Conservation (phyloP, 2,888 invertebrate genomes). For the Dicyrtomina minuta region DNA sequence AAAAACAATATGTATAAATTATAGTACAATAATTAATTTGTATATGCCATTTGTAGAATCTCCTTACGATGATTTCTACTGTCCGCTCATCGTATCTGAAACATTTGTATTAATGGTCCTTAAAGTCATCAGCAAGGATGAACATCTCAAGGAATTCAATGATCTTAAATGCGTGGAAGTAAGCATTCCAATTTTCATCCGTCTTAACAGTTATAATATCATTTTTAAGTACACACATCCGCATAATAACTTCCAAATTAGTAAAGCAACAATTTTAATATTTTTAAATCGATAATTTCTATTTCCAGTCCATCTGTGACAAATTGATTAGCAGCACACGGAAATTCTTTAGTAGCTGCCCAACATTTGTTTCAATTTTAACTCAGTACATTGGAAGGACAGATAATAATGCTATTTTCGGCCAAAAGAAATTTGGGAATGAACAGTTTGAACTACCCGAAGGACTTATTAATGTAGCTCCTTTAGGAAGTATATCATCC, state of each 20-base stretch:
- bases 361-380: constrained; percentile 51
- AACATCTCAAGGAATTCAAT: constrained; percentile 72
- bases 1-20: neutral
- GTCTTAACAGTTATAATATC: neutral
- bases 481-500: constrained; percentile 74
- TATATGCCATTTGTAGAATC: constrained; percentile 38
- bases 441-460: constrained; percentile 66
- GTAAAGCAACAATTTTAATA: neutral
- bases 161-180: constrained; percentile 52
- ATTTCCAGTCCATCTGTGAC: constrained; percentile 49
- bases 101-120: constrained; percentile 82
- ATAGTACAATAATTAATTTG: neutral
- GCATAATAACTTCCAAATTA: too few relatives aligned
- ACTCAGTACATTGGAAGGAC: constrained; percentile 52
- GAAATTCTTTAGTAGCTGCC: constrained; percentile 51
- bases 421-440: constrained; percentile 47
- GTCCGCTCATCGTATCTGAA: constrained; percentile 66
- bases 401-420: constrained; percentile 48
- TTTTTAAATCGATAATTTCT: constrained; percentile 15
- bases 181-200: constrained; percentile 5
- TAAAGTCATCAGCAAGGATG: constrained; percentile 74
- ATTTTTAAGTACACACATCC: neutral
- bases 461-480: constrained; percentile 85
- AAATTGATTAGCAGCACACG: constrained; percentile 49
- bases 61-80: constrained; percentile 52